Percentiles rank a stretch among this genome's conserved stretches.
Conservation (phyloP, 2,888 invertebrate genomes). For the Andrena bucephala region DNA sequence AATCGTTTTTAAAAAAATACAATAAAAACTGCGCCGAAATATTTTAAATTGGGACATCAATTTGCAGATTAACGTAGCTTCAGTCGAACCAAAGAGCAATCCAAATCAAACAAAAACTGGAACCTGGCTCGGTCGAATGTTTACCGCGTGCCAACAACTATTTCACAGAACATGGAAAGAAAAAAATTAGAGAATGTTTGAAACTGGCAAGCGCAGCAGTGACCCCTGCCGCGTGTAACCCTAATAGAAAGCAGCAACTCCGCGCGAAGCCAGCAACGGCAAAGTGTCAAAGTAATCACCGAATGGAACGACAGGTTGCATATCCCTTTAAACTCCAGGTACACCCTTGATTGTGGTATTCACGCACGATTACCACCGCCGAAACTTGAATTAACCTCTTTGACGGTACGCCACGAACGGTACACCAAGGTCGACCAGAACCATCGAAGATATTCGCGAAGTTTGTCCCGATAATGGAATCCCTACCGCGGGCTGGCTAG, state of each 20-base stretch:
- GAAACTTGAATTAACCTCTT: constrained; percentile 69
- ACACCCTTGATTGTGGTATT: constrained; percentile 78
- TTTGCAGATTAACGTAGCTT: no score
- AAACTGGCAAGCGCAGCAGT: constrained; percentile 7
- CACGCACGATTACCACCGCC: constrained; percentile 76
- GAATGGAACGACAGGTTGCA: constrained; percentile 26
- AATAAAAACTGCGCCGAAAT: no score
- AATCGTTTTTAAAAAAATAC: no score
- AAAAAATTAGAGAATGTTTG: constrained; percentile 28
- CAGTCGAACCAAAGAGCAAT: no score
- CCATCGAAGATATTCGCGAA: constrained; percentile 71
- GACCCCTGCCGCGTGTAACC: constrained; percentile 5
- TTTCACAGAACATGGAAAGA: neutral
- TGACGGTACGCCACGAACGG: constrained; percentile 50
- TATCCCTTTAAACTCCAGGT: constrained; percentile 68
- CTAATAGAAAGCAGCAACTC: neutral
- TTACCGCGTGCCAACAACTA: neutral
- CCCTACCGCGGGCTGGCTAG: constrained; percentile 56
- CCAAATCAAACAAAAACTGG: neutral
- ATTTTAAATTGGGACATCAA: no score
- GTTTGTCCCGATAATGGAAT: constrained; percentile 78
- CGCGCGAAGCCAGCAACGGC: constrained; percentile 3
- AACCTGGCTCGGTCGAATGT: neutral
- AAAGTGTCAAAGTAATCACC: constrained; percentile 50
- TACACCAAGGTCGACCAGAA: constrained; percentile 40